These are phyloP conservation scores for Motacilla alba DNA, from an alignment of 2,113 vertebrate genomes.

Conservation along the genomic window DNA sequence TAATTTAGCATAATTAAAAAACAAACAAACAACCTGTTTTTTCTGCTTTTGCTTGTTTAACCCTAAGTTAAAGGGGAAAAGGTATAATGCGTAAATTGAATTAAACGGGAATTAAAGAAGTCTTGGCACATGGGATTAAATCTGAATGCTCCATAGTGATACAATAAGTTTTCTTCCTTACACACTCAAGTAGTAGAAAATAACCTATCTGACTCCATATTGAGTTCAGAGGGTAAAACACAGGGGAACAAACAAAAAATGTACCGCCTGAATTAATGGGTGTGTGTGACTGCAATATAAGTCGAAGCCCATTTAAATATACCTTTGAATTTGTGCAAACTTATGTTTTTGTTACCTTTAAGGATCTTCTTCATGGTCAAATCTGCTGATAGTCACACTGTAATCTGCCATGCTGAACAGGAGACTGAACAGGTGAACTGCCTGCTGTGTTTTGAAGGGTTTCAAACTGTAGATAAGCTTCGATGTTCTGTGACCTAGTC, in stretches of 20 bases:
- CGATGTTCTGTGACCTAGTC: not conserved
- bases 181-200: not conserved
- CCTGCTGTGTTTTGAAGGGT: not conserved
- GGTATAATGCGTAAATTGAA: accelerated
- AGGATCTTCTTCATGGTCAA: not conserved
- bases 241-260: not conserved
- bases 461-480: not conserved
- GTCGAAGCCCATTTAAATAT: not conserved
- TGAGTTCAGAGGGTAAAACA: not conserved
- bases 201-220: not conserved
- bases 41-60: not conserved
- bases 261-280: not conserved
- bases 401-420: accelerated
- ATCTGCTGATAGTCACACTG: not conserved
- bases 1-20: not conserved
- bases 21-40: not conserved
- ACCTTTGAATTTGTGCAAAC: not conserved
- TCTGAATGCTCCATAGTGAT: not conserved
- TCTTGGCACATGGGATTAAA: not conserved
- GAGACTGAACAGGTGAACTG: not conserved
- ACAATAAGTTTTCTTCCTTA: not conserved
- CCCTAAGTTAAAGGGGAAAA: not conserved
- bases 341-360: not conserved
- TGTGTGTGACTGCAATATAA: not conserved
- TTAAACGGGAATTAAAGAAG: not conserved